Evolutionary conservation across 2,888 invertebrate species (phyloP), one percentile per base, ranked within the genome.

Genomic region (Rhyacophila evoluta): DNA sequence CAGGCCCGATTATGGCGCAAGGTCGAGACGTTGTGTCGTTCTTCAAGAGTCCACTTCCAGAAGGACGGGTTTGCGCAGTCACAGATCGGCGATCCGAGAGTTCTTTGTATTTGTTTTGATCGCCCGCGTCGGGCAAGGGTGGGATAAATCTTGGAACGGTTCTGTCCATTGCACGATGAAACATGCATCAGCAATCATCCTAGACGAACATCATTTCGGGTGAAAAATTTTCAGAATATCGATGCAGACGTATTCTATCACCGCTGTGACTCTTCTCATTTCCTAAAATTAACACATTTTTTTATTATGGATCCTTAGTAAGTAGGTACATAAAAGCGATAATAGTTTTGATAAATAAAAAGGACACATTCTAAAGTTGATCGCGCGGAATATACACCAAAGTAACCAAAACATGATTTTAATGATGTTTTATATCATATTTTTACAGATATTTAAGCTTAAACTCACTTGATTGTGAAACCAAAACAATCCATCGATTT

Each of bases 1-100:
- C 90, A 11, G 90, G 90, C 27, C 89, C 90, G 83, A 90, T 89
- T 83, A 90, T 87, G 83, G 90, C 90, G 84, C 90, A 90, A 75
- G 90, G 90, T 81, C 90, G 72, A 8, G 68, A 11, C 0, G 55
- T 36, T 15, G 28, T 39, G 39, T 77, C 79, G 41, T 77, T 79
- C 71, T 36, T 77, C 25, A 38, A 12, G 11, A 37, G 11, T 5
- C 10, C 69, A 33, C 29, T 71, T 29, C 67, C 78, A 4, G 41
- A n/a, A n/a, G 74, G 19, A 37, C 39, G 73, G 3, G 37, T 10
- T 19, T 70, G 19, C 33, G 29, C 33, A 12, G 77, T 1, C 11
- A 36, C 27, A 67, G 29, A n/a, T 25, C 27, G 74, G n/a, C 55
- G 15, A 4, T 71, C 79, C n/a, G 33, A 4, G 1, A 72, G 19